Evolutionary conservation across 2,797 vertebrate species (phyloP).

Genomic region (Chloroceryle inda): DNA sequence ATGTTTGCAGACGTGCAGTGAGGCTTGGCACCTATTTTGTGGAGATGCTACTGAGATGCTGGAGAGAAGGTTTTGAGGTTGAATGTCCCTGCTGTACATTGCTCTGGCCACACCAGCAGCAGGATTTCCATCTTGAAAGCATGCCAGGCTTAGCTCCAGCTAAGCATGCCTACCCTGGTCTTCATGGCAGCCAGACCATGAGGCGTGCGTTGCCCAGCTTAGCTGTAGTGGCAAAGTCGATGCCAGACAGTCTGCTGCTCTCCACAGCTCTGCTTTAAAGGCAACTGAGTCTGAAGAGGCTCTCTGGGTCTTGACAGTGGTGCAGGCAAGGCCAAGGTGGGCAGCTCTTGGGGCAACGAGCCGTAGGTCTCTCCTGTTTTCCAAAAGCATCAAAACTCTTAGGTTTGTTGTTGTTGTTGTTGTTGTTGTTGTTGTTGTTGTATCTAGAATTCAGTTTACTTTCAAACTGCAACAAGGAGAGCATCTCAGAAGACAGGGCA

Average conservation of each 20-base stretch:
- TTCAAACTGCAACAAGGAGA: not conserved
- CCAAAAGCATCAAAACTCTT: not conserved
- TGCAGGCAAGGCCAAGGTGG: not conserved
- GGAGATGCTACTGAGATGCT: not conserved
- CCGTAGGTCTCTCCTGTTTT: not conserved
- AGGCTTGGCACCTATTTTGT: not conserved
- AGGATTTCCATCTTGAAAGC: not conserved
- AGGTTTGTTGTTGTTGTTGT: not conserved
- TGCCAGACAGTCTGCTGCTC: not conserved
- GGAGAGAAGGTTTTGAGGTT: not conserved
- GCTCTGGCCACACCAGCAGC: not conserved
- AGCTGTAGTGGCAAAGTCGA: not conserved
- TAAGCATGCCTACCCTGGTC: not conserved
- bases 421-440: not conserved
- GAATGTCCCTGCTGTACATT: fast-evolving
- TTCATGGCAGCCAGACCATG: not conserved
- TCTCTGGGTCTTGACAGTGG: not conserved
- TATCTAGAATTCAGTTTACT: not conserved
- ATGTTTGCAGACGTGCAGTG: not conserved
- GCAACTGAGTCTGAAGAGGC: not conserved
- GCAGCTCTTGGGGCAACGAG: not conserved
- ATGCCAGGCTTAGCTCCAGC: not conserved
- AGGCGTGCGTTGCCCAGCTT: fast-evolving
- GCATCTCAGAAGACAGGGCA: not conserved
- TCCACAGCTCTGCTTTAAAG: not conserved